Conservation (phyloP, 2,113 vertebrate genomes). For the Phalacrocorax aristotelis region DNA sequence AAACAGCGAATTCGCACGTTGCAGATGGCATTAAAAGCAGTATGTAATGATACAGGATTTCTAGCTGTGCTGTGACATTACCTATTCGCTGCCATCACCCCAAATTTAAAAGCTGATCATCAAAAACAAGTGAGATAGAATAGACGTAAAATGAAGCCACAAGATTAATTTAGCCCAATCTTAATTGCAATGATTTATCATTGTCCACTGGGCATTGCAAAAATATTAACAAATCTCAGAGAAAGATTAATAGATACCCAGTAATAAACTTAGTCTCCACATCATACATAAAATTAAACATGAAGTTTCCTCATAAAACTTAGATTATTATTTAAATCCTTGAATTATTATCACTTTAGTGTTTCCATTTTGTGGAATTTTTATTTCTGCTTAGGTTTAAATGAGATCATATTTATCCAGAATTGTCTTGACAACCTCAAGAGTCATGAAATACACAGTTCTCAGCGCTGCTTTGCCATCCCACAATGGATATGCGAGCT, state of each 20-base stretch:
- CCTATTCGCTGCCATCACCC: not conserved
- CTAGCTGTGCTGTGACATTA: not conserved
- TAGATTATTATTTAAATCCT: constrained; percentile 34
- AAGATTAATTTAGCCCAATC: constrained; percentile 24
- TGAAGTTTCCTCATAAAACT: constrained; percentile 4
- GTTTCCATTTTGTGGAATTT: not conserved
- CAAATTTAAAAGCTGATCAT: not conserved
- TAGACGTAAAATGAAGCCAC: not conserved
- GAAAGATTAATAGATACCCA: constrained; percentile 2
- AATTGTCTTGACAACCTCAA: not conserved
- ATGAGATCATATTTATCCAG: not conserved
- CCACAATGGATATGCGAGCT: not conserved
- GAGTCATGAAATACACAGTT: not conserved
- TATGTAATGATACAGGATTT: not conserved
- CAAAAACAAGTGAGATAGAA: not conserved
- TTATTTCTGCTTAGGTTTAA: not conserved
- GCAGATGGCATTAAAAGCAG: not conserved
- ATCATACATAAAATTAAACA: constrained; percentile 56
- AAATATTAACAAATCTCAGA: not conserved
- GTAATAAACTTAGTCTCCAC: constrained; percentile 35
- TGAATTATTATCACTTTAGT: not conserved
- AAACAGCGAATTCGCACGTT: not conserved
- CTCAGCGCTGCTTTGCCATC: not conserved
- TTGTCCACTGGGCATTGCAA: constrained; percentile 31
- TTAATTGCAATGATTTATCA: constrained; percentile 52